Evolutionary conservation across 2,888 invertebrate species (phyloP).

Genomic region (Noctuana brunneofusca): DNA sequence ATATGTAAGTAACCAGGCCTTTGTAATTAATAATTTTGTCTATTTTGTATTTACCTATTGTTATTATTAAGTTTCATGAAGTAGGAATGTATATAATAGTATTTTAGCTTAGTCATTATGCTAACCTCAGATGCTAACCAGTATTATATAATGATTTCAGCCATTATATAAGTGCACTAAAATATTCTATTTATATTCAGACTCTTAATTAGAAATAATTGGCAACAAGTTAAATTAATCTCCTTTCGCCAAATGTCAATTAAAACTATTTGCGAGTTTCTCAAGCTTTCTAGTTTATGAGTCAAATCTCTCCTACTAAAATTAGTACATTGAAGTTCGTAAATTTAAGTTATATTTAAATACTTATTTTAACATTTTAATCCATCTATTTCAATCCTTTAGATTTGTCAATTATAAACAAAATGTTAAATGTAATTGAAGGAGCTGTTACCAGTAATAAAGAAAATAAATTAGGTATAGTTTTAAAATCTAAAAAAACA

Average conservation of each 20-base stretch:
- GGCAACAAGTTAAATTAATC: conserved; percentile 23
- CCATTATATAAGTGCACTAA: background rate
- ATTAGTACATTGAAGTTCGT: background rate
- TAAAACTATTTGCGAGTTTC: conserved; percentile 25
- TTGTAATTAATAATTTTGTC: background rate
- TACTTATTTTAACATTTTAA: too few relatives aligned
- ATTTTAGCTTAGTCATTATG: too few relatives aligned
- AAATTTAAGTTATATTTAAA: background rate
- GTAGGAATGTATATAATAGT: too few relatives aligned
- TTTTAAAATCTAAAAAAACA: too few relatives aligned
- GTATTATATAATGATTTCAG: background rate
- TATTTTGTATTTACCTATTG: too few relatives aligned
- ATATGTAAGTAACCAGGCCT: background rate
- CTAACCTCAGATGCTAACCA: too few relatives aligned
- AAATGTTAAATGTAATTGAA: too few relatives aligned
- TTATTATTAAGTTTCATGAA: too few relatives aligned
- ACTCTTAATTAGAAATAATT: conserved; percentile 29
- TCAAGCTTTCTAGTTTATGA: conserved; percentile 25
- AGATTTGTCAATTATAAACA: too few relatives aligned
- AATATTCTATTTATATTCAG: conserved; percentile 13
- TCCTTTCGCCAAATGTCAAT: conserved; percentile 32
- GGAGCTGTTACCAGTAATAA: too few relatives aligned
- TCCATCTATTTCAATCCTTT: too few relatives aligned
- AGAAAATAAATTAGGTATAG: too few relatives aligned
- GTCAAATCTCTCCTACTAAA: background rate